Base-by-base conservation (phyloP, 2,113 vertebrate species). In the Mobula birostris region DNA sequence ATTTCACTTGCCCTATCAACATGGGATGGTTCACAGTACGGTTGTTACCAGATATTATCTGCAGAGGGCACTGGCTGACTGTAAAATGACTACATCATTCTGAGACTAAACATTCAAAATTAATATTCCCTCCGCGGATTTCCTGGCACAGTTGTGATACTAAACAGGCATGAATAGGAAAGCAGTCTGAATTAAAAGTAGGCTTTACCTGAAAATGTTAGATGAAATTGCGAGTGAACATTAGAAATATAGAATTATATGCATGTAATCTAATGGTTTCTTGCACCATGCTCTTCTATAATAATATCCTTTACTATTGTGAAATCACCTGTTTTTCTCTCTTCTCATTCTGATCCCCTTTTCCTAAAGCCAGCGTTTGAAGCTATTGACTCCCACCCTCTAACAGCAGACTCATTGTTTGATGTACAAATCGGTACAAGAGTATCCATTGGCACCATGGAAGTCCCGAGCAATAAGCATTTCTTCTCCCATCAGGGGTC, bases 21-120 rank as follows among this genome's bases (percentile, higher is more conserved):
- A 36, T 40, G n/a, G 32, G 78, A 32, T 72, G 32, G 8, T 92
- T 72, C 17, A 40, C 68, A 40, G 7, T 36, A 27, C 19, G 32
- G 85, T 74, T 76, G 70, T 48, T 93, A 48, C 21, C 91, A 93
- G 70, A 48, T 40, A 15, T 93, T 66, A 74, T 74, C 91, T 93
- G 68, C 68, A 93, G 91, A 93, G 66, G 91, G 32, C 91, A 74
- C 70, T 93, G 91, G 21, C 56, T 93, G 70, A 93, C 91, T 74
- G 68, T 56, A 29, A 93, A 93, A 8, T 74, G 36, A 68, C 36
- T 8, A 72, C 17, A 21, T 27, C 32, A 72, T 9, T 63, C 9
- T 14, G 85, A 63, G 29, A 88, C 58, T 66, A 8, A 79, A 79
- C 27, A 7, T 32, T 90, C 15, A 66, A 19, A 66, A 19, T 90